Base-by-base conservation (phyloP, 2,113 vertebrate species). In the Macaca nemestrina region DNA sequence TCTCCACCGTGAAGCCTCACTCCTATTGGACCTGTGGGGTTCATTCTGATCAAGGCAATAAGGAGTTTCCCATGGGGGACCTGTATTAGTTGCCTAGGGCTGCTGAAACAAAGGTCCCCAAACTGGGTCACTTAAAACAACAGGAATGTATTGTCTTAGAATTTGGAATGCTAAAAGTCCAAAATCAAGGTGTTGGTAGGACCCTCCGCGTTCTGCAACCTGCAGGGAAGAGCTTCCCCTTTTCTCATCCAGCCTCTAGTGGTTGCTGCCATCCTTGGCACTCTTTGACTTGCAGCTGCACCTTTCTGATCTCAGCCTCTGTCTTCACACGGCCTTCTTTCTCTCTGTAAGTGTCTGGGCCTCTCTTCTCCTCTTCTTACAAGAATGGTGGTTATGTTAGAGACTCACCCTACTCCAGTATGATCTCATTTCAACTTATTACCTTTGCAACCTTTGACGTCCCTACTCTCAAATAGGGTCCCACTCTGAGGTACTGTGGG, bases 271-370 rank as follows among this genome's bases (percentile, higher is more conserved):
- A 27, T 76, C 16, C 89, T 30, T 4, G 1, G 25, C 25, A 4
- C 35, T 16, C 38, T 10, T 35, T 5, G 6, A 32, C 59, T 70
- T 32, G 12, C 2, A 8, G 32, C 8, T 4, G 20, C 4, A 1
- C 22, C 10, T 1, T 48, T 30, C 23, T n/a, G 5, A 3, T 14
- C n/a, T 45, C 25, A 8, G 20, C 22, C 22, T 38, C 12, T 18
- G 17, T 32, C 80, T 61, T 35, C 40, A 14, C 4, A 4, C 0
- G 22, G 59, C 43, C 17, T 64, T 4, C 22, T 57, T 64, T 4
- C 22, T 57, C 30, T 32, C 68, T n/a, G 59, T 0, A 6, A 35
- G 25, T 20, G 6, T 40, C 22, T 45, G 48, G 35, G 59, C 8
- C 13, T 59, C 43, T 70, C 30, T 59, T 57, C 16, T n/a, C 59